Base-by-base conservation (phyloP, 2,113 vertebrate genomes). In the Ictalurus furcatus region DNA sequence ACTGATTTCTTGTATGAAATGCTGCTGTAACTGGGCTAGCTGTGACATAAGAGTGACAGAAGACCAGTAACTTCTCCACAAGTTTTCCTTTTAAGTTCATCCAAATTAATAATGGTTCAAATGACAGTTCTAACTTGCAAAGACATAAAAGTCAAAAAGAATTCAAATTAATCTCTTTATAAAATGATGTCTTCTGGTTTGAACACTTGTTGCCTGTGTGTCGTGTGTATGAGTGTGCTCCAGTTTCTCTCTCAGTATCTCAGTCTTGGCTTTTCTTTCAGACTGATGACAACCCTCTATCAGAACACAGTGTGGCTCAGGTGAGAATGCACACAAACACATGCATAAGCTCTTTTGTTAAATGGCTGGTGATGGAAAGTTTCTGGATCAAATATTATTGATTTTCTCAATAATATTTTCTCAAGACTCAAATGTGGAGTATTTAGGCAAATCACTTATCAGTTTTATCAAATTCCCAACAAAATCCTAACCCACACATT, bases 281-380 rank as follows among this genome's bases (percentile, higher is more conserved):
- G 97, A 94, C 89, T 14, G 97, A 96, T 74, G 97, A 96, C 40
- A 94, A 90, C 87, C 87, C 96, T 71, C 89, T 97, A 90, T 96
- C 95, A 2, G 94, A 97, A 88, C 96, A 97, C 90, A 97, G 96
- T 6, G 91, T 96, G 87, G 92, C 97, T 74, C 97, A 97, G 96
- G 96, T 97, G 95, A 93, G 85, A 78, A 85, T 63, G 74, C 25
- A 85, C 67, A 89, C 37, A 90, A 81, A 90, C 54, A 8, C 2
- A 2, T 59, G 14, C 7, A 11, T 12, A 37, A 40, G 28, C 30
- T 82, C 37, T 80, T 59, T 74, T 25, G 21, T 54, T 58, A 34
- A 25, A 25, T 19, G n/a, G 17, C n/a, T 63, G 9, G 14, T 58
- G 44, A 25, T 21, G n/a, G 13, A 63, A 59, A 74, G 13, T 30